Evolutionary conservation across 2,113 vertebrate genomes (phyloP).

Genomic region (Microtus pennsylvanicus): DNA sequence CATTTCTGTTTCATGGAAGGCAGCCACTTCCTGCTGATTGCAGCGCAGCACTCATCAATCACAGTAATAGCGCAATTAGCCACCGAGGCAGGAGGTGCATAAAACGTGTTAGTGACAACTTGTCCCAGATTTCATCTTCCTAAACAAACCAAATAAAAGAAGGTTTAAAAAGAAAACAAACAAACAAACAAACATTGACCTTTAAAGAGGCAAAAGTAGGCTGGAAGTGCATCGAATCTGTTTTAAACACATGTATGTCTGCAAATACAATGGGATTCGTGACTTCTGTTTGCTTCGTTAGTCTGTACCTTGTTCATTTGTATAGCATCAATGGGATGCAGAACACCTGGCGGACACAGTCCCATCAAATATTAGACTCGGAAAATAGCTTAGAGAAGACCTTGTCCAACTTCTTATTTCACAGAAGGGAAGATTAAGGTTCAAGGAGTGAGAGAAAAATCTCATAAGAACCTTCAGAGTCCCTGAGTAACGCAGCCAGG

Average conservation of each 20-base stretch:
- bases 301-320: slow-evolving; percentile 48
- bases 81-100: slow-evolving; percentile 56
- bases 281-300: slow-evolving; percentile 40
- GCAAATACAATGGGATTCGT: slow-evolving; percentile 57
- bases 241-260: slow-evolving; percentile 66
- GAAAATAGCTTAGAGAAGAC: slow-evolving; percentile 21
- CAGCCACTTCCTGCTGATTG: slow-evolving; percentile 68
- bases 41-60: slow-evolving; percentile 48
- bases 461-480: slow-evolving; percentile 5
- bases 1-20: slow-evolving; percentile 50
- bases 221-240: slow-evolving; percentile 37
- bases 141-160: slow-evolving; percentile 69
- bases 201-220: slow-evolving; percentile 65
- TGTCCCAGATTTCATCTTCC: slow-evolving; percentile 64
- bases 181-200: not conserved
- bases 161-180: not conserved
- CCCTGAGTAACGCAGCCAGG: not conserved
- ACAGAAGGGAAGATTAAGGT: not conserved
- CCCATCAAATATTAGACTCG: not conserved
- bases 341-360: not conserved
- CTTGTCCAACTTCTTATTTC: not conserved
- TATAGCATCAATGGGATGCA: not conserved
- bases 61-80: slow-evolving; percentile 59
- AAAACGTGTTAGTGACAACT: slow-evolving; percentile 57
- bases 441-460: not conserved